phyloP scores from a whole-genome alignment of 2,113 vertebrate genomes.

The Calidris pygmaea region DNA sequence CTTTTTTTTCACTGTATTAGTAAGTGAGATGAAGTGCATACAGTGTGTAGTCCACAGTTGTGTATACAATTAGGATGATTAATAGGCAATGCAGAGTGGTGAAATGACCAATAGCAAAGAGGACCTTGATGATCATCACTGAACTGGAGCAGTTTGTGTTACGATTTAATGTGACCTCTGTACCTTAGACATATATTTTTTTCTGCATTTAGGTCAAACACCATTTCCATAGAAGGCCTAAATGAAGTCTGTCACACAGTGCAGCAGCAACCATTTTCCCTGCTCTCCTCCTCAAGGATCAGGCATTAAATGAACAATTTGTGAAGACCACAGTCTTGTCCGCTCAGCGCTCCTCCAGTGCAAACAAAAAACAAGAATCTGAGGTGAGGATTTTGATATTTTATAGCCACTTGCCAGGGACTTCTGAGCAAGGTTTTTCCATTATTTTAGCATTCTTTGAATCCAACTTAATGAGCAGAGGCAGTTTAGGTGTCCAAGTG shows the following conservation, averaged over 20 bases:
- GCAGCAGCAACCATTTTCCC: background rate
- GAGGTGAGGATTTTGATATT: background rate
- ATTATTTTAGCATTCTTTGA: conserved; percentile 1
- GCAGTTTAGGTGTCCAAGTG: background rate
- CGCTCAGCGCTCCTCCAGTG: background rate
- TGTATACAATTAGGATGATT: background rate
- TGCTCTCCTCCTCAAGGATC: background rate
- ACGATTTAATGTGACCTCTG: background rate
- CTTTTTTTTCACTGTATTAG: background rate
- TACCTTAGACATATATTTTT: background rate
- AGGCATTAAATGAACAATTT: background rate
- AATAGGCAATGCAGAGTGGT: background rate
- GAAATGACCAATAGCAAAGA: background rate
- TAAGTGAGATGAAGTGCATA: background rate
- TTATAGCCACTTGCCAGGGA: background rate
- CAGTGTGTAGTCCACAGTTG: background rate
- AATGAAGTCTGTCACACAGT: background rate
- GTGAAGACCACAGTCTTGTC: background rate
- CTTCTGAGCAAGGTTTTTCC: background rate
- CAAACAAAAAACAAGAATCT: background rate
- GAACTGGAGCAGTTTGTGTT: background rate
- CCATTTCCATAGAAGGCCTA: background rate
- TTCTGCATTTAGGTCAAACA: background rate
- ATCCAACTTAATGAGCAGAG: background rate
- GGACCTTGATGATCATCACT: background rate